Conservation (phyloP, 2,797 vertebrate genomes). For the Poecile montanus region DNA sequence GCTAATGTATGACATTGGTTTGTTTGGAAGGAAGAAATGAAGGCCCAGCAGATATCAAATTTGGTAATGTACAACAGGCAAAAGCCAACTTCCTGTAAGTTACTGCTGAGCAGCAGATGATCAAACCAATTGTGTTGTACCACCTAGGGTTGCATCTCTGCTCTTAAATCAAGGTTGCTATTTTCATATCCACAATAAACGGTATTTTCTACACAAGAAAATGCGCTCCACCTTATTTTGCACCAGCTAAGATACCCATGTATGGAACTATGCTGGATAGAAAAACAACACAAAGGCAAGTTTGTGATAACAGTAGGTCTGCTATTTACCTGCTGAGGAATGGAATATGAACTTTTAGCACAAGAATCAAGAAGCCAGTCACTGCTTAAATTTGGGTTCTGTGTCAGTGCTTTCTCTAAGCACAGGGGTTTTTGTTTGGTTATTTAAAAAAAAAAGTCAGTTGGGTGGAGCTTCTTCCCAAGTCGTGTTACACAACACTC, state of each 20-base stretch:
- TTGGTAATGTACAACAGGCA: neutral
- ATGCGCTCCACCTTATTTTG: neutral
- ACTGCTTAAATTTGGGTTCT: neutral
- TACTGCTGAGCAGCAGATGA: slow-evolving; percentile 57
- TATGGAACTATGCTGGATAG: neutral
- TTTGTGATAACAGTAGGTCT: neutral
- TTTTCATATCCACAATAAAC: slow-evolving; percentile 75
- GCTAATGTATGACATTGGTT: slow-evolving; percentile 27
- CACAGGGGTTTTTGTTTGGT: neutral
- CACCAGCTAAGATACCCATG: neutral
- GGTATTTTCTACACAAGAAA: slow-evolving; percentile 58
- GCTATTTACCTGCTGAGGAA: neutral
- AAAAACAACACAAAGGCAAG: neutral
- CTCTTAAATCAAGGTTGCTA: slow-evolving; percentile 66
- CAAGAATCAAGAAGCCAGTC: neutral
- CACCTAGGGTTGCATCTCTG: slow-evolving; percentile 42
- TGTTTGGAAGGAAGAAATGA: slow-evolving; percentile 27
- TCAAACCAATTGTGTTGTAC: neutral
- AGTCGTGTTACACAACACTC: neutral
- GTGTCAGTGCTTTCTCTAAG: neutral
- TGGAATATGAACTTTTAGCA: accelerated
- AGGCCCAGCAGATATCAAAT: neutral
- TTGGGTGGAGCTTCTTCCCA: neutral
- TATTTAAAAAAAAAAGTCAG: neutral
- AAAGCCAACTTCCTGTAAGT: slow-evolving; percentile 20